Evolutionary conservation across 2,797 vertebrate species (phyloP), one percentile per base, ranked within the genome.

Genomic region (Lacerta bilineata): DNA sequence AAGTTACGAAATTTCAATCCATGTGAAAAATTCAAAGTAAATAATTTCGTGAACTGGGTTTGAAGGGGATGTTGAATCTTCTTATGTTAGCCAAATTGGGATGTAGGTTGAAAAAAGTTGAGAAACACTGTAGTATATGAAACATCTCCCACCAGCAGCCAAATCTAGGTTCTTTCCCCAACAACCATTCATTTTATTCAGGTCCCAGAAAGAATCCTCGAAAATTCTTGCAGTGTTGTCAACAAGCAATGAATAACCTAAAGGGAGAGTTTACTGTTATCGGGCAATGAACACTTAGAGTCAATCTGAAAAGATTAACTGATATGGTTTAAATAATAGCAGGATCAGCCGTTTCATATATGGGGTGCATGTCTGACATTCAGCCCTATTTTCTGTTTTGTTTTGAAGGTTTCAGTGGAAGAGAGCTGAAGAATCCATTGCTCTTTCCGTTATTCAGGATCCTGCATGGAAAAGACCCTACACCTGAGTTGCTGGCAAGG

Each of bases 331-430:
- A n/a, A 80, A 72, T 11, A 4, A 55, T 13, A 72, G 33, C 2
- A 20, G 15, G 5, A 80, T 9, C 27, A 72, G 17, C 39, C 39
- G 3, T 41, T 41, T 41, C 4, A 41, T 41, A 41, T 41, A 41
- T 41, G 39, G 10, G 33, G n/a, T 59, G 29, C 41, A 25, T 10
- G 71, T 80, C 36, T 72, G 66, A 36, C 80, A 5, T 20, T 88
- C 25, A 0, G 7, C 8, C 25, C 0, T 68, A 46, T 6, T 79
- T 71, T 29, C 18, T 39, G 33, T 90, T 43, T 75, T 68, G 25
- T 93, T 3, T 86, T 78, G 68, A 91, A 99, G 99, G 94, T 98
- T 98, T 85, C 69, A 78, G 90, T 99, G 99, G 99, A 96, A 97
- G 85, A 98, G 98, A 94, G 89, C 94, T 64, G 92, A 97, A 43